Evolutionary conservation across 1,140 invertebrate species (phyloP).

Genomic region (Drosophila kikkawai): DNA sequence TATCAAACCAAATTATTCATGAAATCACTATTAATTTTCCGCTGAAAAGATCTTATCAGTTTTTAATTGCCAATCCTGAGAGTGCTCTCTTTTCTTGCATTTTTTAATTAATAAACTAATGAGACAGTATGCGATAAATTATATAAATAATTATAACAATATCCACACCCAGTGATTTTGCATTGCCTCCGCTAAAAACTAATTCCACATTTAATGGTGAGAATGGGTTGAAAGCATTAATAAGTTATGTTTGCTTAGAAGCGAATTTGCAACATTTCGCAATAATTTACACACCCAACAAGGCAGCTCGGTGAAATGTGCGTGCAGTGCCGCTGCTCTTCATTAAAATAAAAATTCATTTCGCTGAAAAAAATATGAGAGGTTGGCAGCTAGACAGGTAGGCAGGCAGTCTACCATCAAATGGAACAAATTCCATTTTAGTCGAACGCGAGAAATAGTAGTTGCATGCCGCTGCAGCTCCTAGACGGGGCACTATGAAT

Average conservation of each 20-base stretch:
- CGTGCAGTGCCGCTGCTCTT: conserved; percentile 50
- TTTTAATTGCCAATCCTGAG: background rate
- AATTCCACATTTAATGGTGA: conserved; percentile 40
- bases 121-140: conserved; percentile 16
- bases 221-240: conserved; percentile 37
- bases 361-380: conserved; percentile 44
- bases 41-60: conserved; percentile 5
- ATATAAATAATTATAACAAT: conserved; percentile 22
- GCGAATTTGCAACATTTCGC: conserved; percentile 52
- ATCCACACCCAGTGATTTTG: conserved; percentile 21
- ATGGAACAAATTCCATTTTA: conserved; percentile 62
- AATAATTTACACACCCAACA: conserved; percentile 65
- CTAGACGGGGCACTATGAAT: conserved; percentile 59
- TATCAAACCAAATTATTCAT: background rate
- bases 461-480: conserved; percentile 57
- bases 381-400: conserved; percentile 5
- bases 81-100: background rate
- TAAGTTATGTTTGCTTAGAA: conserved; percentile 34
- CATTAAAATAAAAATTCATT: conserved; percentile 46
- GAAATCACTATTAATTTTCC: background rate
- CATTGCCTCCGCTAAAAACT: conserved; percentile 7
- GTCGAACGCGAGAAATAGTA: conserved; percentile 68
- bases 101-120: conserved; percentile 19
- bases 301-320: conserved; percentile 53
- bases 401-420: conserved; percentile 24